phyloP scores from a whole-genome alignment of 2,797 vertebrate species.

The Ispidina lecontei region DNA sequence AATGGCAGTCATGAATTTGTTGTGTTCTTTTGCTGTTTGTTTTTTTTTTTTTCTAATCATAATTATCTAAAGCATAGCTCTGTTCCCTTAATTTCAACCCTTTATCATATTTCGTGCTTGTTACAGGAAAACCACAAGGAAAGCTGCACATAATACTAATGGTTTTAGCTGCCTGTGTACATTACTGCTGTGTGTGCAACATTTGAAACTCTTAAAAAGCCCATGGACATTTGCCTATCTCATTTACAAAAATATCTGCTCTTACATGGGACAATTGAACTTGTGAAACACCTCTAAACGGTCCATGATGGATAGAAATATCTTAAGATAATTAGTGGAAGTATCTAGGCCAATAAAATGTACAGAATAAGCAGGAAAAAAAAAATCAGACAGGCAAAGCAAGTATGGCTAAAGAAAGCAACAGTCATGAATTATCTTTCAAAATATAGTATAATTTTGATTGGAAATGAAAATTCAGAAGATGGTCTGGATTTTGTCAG shows the following conservation, averaged over 20 bases:
- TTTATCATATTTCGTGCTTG: slow-evolving; percentile 3
- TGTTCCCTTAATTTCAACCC: not conserved
- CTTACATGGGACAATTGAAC: not conserved
- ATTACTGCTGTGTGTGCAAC: not conserved
- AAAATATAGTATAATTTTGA: not conserved
- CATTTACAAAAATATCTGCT: not conserved
- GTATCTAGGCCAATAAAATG: not conserved
- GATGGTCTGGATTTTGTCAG: not conserved
- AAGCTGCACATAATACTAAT: not conserved
- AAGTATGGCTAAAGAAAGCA: not conserved
- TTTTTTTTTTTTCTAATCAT: not conserved
- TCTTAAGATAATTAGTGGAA: not conserved
- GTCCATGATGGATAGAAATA: not conserved
- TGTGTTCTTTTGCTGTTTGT: too few species aligned
- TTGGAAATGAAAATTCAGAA: not conserved
- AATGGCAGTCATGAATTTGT: not conserved
- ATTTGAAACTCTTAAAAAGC: not conserved
- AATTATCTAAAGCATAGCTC: slow-evolving; percentile 15
- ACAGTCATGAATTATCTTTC: not conserved
- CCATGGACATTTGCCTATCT: not conserved
- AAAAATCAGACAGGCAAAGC: not conserved
- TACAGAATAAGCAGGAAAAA: not conserved
- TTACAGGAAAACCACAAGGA: not conserved
- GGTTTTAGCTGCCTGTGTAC: not conserved
- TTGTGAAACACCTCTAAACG: not conserved